Evolutionary conservation across 2,888 invertebrate species (phyloP).

Genomic region (Drosophila putrida): DNA sequence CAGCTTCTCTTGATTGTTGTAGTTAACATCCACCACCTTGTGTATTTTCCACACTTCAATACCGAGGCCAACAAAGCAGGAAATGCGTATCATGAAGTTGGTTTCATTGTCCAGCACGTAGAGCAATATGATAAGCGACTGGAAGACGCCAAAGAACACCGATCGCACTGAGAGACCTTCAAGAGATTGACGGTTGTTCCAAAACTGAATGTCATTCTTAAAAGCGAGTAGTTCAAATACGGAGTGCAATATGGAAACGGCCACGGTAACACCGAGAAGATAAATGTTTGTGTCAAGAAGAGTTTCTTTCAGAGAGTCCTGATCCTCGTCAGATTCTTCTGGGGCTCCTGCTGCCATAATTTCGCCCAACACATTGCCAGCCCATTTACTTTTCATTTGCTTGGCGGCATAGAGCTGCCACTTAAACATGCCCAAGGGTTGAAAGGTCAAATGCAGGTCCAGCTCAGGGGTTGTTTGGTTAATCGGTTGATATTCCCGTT

Average conservation of each 20-base stretch:
- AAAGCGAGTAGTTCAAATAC: constrained; percentile 99
- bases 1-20: constrained; percentile 90
- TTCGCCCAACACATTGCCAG: constrained; percentile 88
- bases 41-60: constrained; percentile 99
- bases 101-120: constrained; percentile 99
- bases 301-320: constrained; percentile 96
- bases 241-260: constrained; percentile 97
- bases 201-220: constrained; percentile 99
- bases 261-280: constrained; percentile 95
- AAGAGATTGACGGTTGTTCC: constrained; percentile 98
- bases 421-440: constrained; percentile 97
- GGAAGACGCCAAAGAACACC: constrained; percentile 99
- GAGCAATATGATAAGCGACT: constrained; percentile 96
- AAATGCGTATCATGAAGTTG: constrained; percentile 97
- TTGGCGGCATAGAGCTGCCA: constrained; percentile 99
- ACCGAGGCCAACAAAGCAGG: constrained; percentile 96
- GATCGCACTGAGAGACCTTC: constrained; percentile 99
- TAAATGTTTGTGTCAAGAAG: constrained; percentile 98
- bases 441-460: constrained; percentile 90
- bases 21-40: constrained; percentile 95
- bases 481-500: constrained; percentile 96
- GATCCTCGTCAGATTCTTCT: constrained; percentile 89
- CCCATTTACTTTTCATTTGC: constrained; percentile 95
- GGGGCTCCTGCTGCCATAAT: constrained; percentile 88
- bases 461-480: constrained; percentile 93